Base-by-base conservation (phyloP, 2,888 invertebrate species). In the Leucophenga maculata region DNA sequence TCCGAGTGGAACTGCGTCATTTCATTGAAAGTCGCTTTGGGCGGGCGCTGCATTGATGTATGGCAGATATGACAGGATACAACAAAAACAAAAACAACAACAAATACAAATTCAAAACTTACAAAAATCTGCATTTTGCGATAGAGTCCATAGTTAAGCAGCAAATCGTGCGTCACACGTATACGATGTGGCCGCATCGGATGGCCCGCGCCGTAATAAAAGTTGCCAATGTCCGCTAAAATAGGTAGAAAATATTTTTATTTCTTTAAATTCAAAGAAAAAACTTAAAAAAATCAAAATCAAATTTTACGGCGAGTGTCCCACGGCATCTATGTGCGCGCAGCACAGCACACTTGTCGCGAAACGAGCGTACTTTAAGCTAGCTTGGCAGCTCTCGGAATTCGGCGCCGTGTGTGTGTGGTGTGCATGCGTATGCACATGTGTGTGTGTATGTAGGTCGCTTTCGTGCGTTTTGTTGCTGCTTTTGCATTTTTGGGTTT, bases 181-280 rank as follows among this genome's bases (percentile, higher is more conserved):
- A 99, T 99, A 78, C 99, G 94, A 89, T 99, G 99, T 1, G 99
- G 99, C 89, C 99, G 99, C 99, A 99, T 99, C 32, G 99, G 99
- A 91, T 99, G 99, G 6, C 99, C 99, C 89, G 99, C 99, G 18
- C 99, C 99, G 93, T 99, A 99, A 88, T 99, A 99, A 88, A 98
- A 99, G 90, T 99, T 99, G 18, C 99, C 99, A 86, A 99, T 98
- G 89, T 99, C 99, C 90, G 97, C 98, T 97, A 85, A 66, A 22
- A 54, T 31, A 52, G 3, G 22, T 39, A 60, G 76, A 72, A 68
- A 20, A 11, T 69, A 66, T 66, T 77, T 81, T 83, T 83, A 84
- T 3, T 22, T n/a, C 74, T 46, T 62, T 20, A 62, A 8, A 18
- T 46, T 6, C 3, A 39, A 39, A 11, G 2, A 32, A 50, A 50